phyloP scores from a whole-genome alignment of 2,797 vertebrate genomes.

The Cichlasoma orientale region DNA sequence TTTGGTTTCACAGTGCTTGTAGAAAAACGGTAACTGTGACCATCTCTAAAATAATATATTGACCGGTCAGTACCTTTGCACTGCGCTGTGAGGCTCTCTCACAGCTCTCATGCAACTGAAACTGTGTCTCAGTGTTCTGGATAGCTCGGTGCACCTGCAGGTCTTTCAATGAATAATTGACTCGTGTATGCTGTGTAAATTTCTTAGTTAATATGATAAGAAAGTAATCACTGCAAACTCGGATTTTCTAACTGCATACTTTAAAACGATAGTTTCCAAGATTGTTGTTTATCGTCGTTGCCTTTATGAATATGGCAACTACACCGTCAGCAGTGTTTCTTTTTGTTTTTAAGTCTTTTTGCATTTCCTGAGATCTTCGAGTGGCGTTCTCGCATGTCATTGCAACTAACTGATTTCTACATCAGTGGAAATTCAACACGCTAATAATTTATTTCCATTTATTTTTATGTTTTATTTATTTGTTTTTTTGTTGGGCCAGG shows the following conservation, averaged over 20 bases:
- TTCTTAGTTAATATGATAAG: not conserved
- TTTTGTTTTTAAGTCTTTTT: not conserved
- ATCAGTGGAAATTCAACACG: conserved; percentile 27
- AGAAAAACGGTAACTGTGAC: conserved; percentile 29
- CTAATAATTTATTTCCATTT: conserved; percentile 21
- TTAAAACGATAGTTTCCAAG: not conserved
- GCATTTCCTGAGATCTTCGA: not conserved
- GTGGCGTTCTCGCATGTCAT: too few species aligned
- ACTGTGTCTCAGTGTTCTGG: not conserved
- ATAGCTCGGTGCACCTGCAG: conserved; percentile 9
- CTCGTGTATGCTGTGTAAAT: not conserved
- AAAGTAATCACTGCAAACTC: not conserved
- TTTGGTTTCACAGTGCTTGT: not conserved
- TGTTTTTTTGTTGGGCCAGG: too few species aligned
- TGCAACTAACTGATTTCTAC: not conserved
- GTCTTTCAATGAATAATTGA: conserved; percentile 44
- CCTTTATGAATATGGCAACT: not conserved
- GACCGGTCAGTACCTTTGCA: conserved; percentile 31
- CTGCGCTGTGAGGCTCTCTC: conserved; percentile 26
- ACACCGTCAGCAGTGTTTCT: not conserved
- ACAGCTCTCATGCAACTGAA: conserved; percentile 32
- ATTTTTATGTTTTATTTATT: conserved; percentile 34
- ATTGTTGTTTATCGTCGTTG: not conserved
- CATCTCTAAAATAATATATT: conserved; percentile 4
- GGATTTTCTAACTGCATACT: not conserved